Evolutionary conservation across 2,113 vertebrate species (phyloP), one percentile per base, ranked within the genome.

Genomic region (Mohoua ochrocephala): DNA sequence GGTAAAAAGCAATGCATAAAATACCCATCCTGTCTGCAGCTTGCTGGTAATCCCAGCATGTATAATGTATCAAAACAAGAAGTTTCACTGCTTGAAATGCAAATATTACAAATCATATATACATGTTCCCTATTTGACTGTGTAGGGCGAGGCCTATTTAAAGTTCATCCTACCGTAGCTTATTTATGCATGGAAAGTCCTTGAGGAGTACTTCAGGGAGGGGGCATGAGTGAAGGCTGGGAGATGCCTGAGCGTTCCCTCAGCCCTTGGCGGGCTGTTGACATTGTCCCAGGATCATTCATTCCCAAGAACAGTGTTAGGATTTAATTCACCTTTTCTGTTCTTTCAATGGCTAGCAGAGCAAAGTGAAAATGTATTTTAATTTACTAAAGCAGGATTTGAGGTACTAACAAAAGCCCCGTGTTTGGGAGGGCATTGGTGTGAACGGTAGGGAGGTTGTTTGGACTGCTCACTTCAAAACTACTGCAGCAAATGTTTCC

Each of bases 211-310:
- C 49, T 82, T 41, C 41, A 57, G 65, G 69, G 31, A 81, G 28
- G 24, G 37, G 37, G 12, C 10, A 84, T 0, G 0, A 69, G 21
- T 0, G 0, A 78, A 64, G 50, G 7, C 56, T 69, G 87, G 77
- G 67, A 80, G 59, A 73, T 83, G 33, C 39, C 13, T 0, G 18
- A 50, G 57, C 57, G 30, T 69, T 83, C 91, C 79, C 47, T 81
- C 78, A 78, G 26, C 52, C 54, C 37, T 81, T 1, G 0, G 56
- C 18, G n/a, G 39, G 54, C 59, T 80, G 45, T 47, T 2, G 1
- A 8, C 1, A 2, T 76, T 60, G 23, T 70, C 50, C 31, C 15
- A 23, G 68, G 33, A 79, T 52, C 4, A 3, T 57, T 52, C 4
- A 10, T 68, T 89, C 68, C 76, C 4, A 1, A 68, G 50, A 89